Conservation (phyloP, 2,888 invertebrate species). For the Atrina japonica region DNA sequence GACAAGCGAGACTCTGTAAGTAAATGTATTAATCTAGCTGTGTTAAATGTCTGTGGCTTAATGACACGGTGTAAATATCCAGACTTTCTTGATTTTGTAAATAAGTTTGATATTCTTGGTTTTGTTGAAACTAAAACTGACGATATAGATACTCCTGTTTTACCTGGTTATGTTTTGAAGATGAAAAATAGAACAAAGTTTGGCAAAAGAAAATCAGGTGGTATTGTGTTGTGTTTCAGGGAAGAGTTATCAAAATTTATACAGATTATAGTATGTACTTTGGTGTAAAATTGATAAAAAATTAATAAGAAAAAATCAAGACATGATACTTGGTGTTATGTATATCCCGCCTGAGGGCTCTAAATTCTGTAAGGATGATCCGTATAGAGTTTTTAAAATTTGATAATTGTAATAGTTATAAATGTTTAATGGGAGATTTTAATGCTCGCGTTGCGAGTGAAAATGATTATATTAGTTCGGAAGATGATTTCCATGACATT, state of each 20-base stretch:
- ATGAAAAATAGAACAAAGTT: conserved; percentile 8
- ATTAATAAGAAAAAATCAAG: not conserved
- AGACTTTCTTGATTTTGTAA: conserved; percentile 7
- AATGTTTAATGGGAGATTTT: conserved; percentile 16
- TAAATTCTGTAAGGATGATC: conserved; percentile 6
- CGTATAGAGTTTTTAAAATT: not conserved
- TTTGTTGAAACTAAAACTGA: conserved; percentile 17
- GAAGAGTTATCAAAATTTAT: not conserved
- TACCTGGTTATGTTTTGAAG: conserved; percentile 5
- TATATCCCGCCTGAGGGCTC: conserved; percentile 26
- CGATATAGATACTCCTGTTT: not conserved
- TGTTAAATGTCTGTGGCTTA: too few species aligned
- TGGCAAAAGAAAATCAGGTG: conserved; percentile 12
- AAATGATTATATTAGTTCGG: conserved; percentile 7
- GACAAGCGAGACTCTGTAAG: too few species aligned
- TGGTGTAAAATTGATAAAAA: conserved; percentile 6
- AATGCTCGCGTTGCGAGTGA: conserved; percentile 9
- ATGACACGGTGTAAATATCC: conserved; percentile 1
- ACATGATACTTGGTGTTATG: conserved; percentile 13
- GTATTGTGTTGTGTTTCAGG: conserved; percentile 2
- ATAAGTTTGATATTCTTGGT: conserved; percentile 7
- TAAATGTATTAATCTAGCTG: too few species aligned
- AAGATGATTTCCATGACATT: not conserved
- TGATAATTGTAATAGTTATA: not conserved
- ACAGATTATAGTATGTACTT: not conserved